Evolutionary conservation across 2,113 vertebrate genomes (phyloP), one percentile per base, ranked within the genome.

Genomic region (Hiodon tergisus): DNA sequence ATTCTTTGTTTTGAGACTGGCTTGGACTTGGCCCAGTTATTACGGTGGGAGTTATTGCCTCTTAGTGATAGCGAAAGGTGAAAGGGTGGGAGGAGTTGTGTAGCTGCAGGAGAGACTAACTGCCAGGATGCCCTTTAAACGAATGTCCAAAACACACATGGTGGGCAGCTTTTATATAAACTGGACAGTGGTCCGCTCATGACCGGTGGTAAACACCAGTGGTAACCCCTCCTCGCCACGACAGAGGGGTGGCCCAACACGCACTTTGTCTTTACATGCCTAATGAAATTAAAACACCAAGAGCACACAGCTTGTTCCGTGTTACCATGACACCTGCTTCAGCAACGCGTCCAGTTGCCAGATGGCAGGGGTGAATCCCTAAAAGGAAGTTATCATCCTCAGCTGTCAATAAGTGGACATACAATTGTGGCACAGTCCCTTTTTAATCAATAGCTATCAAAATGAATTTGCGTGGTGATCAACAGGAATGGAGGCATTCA

Each of bases 381-480:
- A 84, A 83, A 80, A 84, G 31, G 31, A 82, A 83, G 72, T 66
- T 79, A 77, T 83, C 31, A 31, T 31, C 31, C 73, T 82, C 77
- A 81, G 82, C 79, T 16, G 81, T 79, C 74, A 66, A 31, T 31
- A 31, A 31, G 31, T 31, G 31, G 31, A 31, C 31, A 31, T 31
- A 31, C 31, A 31, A 31, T 31, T 31, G 31, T 31, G 31, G 31
- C 31, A 31, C 31, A 31, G 31, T 2, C 31, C 31, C 31, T 31
- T 31, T 1, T 31, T 31, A 31, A 31, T 31, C 31, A 31, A 31
- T 31, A 31, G 31, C 31, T 0, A 31, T 31, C 31, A 31, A 31
- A 31, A 31, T 31, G 31, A 31, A 31, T 31, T 31, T 31, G 31
- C 31, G 31, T 31, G 31, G 31, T 31, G 31, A 31, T 31, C 2